phyloP scores from a whole-genome alignment of 2,888 invertebrate genomes.

The Ptychoptera contaminata region DNA sequence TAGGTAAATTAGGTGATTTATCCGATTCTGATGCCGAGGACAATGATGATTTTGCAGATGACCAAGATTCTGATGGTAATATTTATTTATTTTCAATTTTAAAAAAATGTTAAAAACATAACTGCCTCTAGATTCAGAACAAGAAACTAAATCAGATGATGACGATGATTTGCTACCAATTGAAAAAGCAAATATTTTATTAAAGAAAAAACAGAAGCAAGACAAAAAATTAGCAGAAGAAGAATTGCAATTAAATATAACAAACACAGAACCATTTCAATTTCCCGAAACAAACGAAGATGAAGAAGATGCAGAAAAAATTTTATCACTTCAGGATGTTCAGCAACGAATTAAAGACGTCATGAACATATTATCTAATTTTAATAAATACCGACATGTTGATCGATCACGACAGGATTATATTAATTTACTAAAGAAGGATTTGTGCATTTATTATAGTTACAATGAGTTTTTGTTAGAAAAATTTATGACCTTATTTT shows the following conservation, averaged over 20 bases:
- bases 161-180: constrained; percentile 66
- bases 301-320: constrained; percentile 53
- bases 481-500: constrained; percentile 78
- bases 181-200: constrained; percentile 64
- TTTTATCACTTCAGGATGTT: constrained; percentile 61
- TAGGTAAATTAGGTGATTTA: constrained; percentile 12
- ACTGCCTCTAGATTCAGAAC: constrained; percentile 12
- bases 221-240: constrained; percentile 59
- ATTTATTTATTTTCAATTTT: too few relatives aligned
- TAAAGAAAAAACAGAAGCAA: constrained; percentile 54
- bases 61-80: constrained; percentile 22
- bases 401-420: constrained; percentile 69
- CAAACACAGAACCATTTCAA: constrained; percentile 56
- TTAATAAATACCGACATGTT: constrained; percentile 49
- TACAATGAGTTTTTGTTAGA: constrained; percentile 95
- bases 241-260: constrained; percentile 68
- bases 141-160: constrained; percentile 25
- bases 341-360: constrained; percentile 83
- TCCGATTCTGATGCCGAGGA: constrained; percentile 28
- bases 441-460: constrained; percentile 87
- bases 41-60: constrained; percentile 26
- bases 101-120: too few relatives aligned
- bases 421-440: constrained; percentile 56
- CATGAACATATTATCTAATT: constrained; percentile 63
- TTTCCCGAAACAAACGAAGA: constrained; percentile 65